phyloP scores from a whole-genome alignment of 1,140 invertebrate species.

The Hesperophylax magnus region DNA sequence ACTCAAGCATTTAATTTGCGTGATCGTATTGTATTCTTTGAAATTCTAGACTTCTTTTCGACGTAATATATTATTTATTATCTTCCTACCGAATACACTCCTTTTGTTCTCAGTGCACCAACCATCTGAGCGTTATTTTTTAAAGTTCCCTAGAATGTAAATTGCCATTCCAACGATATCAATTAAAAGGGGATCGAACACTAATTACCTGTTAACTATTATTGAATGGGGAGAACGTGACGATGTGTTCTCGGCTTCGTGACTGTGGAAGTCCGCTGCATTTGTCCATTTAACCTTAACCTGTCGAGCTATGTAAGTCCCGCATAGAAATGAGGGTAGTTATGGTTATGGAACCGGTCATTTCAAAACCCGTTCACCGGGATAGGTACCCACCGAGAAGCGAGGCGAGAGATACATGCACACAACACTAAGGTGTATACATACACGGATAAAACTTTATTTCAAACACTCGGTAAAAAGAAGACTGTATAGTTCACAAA shows the following conservation, averaged over 20 bases:
- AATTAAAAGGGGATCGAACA: background rate
- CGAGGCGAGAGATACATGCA: too few relatives aligned
- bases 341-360: conserved; percentile 19
- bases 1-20: too few relatives aligned
- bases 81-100: too few relatives aligned
- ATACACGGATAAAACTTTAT: background rate
- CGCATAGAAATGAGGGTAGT: conserved; percentile 12
- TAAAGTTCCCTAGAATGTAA: background rate
- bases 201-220: too few relatives aligned
- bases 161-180: background rate
- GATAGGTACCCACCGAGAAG: too few relatives aligned
- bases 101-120: too few relatives aligned
- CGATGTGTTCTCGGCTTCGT: background rate
- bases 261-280: background rate
- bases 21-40: too few relatives aligned
- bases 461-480: conserved; percentile 9
- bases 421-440: too few relatives aligned
- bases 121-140: too few relatives aligned
- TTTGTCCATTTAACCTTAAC: background rate
- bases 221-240: background rate
- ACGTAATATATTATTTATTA: too few relatives aligned
- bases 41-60: too few relatives aligned
- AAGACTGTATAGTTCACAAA: background rate
- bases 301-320: conserved; percentile 6
- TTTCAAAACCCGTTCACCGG: background rate